These are phyloP conservation scores for Leptogaster cylindrica DNA, from an alignment of 2,888 invertebrate species.

Conservation along the genomic window DNA sequence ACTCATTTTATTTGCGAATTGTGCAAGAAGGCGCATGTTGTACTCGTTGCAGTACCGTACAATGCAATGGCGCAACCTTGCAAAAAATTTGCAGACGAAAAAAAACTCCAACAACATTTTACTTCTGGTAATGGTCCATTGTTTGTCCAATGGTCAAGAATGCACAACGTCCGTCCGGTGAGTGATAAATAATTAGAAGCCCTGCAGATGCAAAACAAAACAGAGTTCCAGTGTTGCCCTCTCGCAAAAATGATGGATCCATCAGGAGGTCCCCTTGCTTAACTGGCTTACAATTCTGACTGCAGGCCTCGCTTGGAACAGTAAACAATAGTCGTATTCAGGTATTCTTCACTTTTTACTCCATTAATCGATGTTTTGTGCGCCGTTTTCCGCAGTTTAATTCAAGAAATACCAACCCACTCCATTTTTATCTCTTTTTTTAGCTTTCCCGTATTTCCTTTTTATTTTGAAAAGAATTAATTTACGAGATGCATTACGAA, in stretches of 20 bases:
- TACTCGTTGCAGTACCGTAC: neutral
- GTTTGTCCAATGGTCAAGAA: constrained; percentile 15
- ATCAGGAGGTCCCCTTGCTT: neutral
- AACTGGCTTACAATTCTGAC: constrained; percentile 5
- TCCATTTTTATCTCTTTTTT: no score
- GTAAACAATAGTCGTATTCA: constrained; percentile 5
- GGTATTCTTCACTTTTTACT: constrained; percentile 25
- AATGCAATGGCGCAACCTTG: constrained; percentile 15
- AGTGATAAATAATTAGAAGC: constrained; percentile 27
- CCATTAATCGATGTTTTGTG: no score
- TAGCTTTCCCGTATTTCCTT: no score
- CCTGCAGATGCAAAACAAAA: constrained; percentile 1
- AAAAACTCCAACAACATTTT: no score
- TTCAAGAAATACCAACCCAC: no score
- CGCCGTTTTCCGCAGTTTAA: no score
- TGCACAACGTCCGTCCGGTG: constrained; percentile 23
- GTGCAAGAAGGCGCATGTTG: constrained; percentile 22
- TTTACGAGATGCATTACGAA: no score
- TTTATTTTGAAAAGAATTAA: no score
- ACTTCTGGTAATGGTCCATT: constrained; percentile 20
- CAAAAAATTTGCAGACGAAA: constrained; percentile 24
- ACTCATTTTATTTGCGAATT: neutral
- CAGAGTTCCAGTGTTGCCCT: neutral
- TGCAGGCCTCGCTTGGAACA: constrained; percentile 5
- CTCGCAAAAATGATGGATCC: neutral